These are phyloP conservation scores for Nymphalis polychloros DNA, from an alignment of 2,888 invertebrate genomes.

Conservation along the genomic window DNA sequence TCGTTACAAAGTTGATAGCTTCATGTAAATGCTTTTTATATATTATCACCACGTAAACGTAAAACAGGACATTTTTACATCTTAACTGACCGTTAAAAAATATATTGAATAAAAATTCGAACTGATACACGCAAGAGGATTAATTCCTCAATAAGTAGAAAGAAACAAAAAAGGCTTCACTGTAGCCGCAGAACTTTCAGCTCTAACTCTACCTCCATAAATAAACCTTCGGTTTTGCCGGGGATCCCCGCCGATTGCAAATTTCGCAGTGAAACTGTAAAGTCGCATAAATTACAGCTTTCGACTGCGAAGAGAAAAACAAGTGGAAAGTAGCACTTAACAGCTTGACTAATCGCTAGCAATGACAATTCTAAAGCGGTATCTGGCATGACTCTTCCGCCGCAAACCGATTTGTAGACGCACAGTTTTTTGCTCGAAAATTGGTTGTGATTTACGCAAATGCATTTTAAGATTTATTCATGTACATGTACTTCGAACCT, in stretches of 20 bases:
- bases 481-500: no score
- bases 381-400: conserved; percentile 45
- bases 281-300: conserved; percentile 81
- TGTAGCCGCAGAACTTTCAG: conserved; percentile 73
- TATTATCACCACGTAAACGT: background rate
- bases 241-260: conserved; percentile 77
- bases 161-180: conserved; percentile 65
- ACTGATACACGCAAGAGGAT: conserved; percentile 35
- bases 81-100: conserved; percentile 6
- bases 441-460: conserved; percentile 41
- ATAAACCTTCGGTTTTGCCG: conserved; percentile 80
- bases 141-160: conserved; percentile 41
- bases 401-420: conserved; percentile 52
- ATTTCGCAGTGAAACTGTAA: conserved; percentile 75
- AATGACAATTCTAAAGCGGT: conserved; percentile 64
- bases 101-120: background rate
- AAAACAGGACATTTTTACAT: background rate
- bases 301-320: conserved; percentile 73
- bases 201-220: conserved; percentile 76
- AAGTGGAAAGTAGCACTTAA: conserved; percentile 79
- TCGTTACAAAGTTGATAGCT: conserved; percentile 16
- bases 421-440: conserved; percentile 26
- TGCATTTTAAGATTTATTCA: conserved; percentile 28
- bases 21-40: conserved; percentile 12
- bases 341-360: conserved; percentile 77